Percentiles rank a stretch among this genome's conserved stretches.
Evolutionary conservation across 2,888 invertebrate species (phyloP).

Genomic region (Lobophora halterata): DNA sequence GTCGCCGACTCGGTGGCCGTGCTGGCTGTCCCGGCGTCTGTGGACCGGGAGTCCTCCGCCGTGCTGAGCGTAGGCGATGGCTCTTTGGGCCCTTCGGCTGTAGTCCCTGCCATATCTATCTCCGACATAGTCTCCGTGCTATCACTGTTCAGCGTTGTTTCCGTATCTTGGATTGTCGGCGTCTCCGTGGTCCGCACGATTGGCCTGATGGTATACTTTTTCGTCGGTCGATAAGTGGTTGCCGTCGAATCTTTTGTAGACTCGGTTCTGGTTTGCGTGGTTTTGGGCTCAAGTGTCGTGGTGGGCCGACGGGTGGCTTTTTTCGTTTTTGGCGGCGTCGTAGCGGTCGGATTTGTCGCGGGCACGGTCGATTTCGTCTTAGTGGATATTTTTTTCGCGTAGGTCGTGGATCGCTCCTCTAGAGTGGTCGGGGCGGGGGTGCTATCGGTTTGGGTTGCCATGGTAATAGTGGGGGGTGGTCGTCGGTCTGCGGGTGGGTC

Average conservation of each 20-base stretch:
- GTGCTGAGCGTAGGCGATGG: conserved; percentile 59
- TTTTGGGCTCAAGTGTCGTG: conserved; percentile 59
- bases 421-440: conserved; percentile 59
- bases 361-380: conserved; percentile 67
- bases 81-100: conserved; percentile 55
- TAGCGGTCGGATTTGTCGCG: conserved; percentile 59
- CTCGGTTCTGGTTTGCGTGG: conserved; percentile 59
- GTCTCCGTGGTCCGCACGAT: conserved; percentile 65
- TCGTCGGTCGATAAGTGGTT: conserved; percentile 67
- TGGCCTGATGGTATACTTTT: conserved; percentile 78
- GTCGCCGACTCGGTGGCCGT: conserved; percentile 62
- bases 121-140: conserved; percentile 75
- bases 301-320: conserved; percentile 62
- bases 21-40: conserved; percentile 60
- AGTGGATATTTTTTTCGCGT: conserved; percentile 61
- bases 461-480: conserved; percentile 49
- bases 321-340: conserved; percentile 63
- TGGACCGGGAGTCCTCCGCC: conserved; percentile 54
- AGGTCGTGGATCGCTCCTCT: conserved; percentile 66
- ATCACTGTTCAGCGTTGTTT: conserved; percentile 71
- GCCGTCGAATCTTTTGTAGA: conserved; percentile 53
- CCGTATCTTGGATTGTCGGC: conserved; percentile 66
- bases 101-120: conserved; percentile 58
- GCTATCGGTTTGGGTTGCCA: conserved; percentile 37
- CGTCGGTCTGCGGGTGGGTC: conserved; percentile 68